Percentiles rank a stretch among this genome's conserved stretches.
Conservation (phyloP, 2,113 vertebrate species). For the Thamnophis sirtalis region DNA sequence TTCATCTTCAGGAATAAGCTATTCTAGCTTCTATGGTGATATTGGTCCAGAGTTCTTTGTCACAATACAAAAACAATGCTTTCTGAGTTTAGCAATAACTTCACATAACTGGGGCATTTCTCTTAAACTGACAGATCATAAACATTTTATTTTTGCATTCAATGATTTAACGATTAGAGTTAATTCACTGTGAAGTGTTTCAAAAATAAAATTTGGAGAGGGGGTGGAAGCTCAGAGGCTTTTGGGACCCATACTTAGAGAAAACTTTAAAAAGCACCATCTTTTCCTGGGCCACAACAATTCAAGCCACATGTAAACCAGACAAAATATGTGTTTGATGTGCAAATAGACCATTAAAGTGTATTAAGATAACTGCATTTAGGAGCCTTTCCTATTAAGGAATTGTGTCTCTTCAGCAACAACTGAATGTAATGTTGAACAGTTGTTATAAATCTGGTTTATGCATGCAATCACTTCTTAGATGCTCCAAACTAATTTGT, state of each 20-base stretch:
- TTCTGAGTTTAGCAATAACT: not conserved
- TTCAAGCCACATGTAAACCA: not conserved
- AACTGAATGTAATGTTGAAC: not conserved
- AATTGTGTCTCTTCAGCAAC: not conserved
- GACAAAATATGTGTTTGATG: not conserved
- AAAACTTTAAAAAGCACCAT: not conserved
- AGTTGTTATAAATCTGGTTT: not conserved
- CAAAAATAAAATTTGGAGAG: not conserved
- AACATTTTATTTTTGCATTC: not conserved
- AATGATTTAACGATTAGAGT: not conserved
- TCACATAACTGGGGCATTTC: not conserved
- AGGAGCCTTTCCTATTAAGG: not conserved
- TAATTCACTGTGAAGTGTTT: not conserved
- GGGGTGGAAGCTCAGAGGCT: not conserved
- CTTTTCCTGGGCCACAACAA: not conserved
- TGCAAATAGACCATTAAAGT: not conserved
- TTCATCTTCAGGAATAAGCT: not conserved
- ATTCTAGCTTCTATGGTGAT: not conserved
- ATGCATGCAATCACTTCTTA: not conserved
- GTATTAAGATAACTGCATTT: not conserved
- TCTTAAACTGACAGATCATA: not conserved
- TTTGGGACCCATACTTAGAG: not conserved
- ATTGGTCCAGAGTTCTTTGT: not conserved
- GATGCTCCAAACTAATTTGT: not conserved
- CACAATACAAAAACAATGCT: not conserved